Conservation (phyloP, 2,888 invertebrate genomes). For the Orthonychiurus folsomi region DNA sequence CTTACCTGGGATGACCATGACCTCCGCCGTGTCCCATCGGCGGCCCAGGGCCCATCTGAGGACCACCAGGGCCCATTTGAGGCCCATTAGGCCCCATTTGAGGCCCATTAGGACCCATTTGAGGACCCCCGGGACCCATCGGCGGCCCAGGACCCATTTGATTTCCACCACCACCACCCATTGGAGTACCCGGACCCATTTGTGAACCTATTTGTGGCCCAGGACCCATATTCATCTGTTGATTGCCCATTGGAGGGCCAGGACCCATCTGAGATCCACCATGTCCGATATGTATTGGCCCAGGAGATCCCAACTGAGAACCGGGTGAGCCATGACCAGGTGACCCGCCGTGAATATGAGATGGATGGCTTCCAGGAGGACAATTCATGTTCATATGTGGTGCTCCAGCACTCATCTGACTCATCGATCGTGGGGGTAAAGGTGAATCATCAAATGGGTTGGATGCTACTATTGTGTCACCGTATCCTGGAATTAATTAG, state of each 20-base stretch:
- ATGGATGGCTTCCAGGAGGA: constrained; percentile 13
- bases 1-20: neutral
- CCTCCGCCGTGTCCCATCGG: constrained; percentile 8
- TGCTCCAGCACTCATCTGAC: constrained; percentile 42
- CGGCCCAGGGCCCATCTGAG: constrained; percentile 16
- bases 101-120: constrained; percentile 24
- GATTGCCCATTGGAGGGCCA: constrained; percentile 55
- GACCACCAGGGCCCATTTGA: constrained; percentile 19
- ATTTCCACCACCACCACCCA: constrained; percentile 47
- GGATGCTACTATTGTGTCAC: constrained; percentile 86
- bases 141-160: constrained; percentile 44
- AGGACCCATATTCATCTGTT: constrained; percentile 53
- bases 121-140: constrained; percentile 19
- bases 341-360: constrained; percentile 18
- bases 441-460: constrained; percentile 92
- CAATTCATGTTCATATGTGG: constrained; percentile 27
- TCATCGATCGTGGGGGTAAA: constrained; percentile 32
- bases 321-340: constrained; percentile 42
- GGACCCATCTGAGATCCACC: constrained; percentile 44
- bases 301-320: constrained; percentile 27
- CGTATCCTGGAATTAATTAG: too few relatives aligned
- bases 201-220: constrained; percentile 47
- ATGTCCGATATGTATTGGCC: constrained; percentile 45
- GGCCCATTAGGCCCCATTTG: constrained; percentile 32
- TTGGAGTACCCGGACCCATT: constrained; percentile 53